Evolutionary conservation across 2,888 invertebrate genomes (phyloP).

Genomic region (Stenurella melanura): DNA sequence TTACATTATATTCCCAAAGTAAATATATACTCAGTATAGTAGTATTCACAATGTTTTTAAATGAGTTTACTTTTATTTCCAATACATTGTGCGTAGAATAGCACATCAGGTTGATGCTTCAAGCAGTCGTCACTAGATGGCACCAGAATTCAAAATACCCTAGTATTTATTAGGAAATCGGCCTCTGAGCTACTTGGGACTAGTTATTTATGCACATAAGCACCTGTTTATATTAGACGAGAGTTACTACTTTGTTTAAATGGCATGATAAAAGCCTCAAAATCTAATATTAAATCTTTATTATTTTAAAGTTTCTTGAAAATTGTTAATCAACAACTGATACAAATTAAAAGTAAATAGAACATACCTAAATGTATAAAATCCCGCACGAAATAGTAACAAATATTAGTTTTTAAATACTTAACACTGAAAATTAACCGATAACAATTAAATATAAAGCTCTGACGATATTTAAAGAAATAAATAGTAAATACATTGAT

Average conservation of each 20-base stretch:
- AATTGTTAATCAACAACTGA: background rate
- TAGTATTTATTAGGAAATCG: background rate
- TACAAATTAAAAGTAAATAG: background rate
- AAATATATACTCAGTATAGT: background rate
- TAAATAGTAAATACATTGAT: background rate
- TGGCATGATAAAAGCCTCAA: background rate
- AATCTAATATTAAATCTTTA: too few species aligned
- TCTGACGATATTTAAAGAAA: background rate
- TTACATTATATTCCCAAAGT: background rate
- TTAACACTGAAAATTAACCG: background rate
- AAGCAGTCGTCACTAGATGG: constrained; percentile 66
- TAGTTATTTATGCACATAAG: too few species aligned
- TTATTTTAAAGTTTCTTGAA: background rate
- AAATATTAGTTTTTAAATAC: background rate
- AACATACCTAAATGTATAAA: background rate
- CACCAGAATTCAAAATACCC: constrained; percentile 58
- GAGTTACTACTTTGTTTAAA: background rate
- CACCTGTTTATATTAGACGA: background rate
- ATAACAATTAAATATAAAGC: background rate
- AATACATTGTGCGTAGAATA: background rate
- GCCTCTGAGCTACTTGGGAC: background rate
- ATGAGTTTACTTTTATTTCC: constrained; percentile 21
- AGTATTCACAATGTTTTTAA: background rate
- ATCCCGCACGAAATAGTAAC: background rate
- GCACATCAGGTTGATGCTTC: constrained; percentile 15